These are phyloP conservation scores for Nasua narica DNA, from an alignment of 2,797 vertebrate genomes.

Conservation along the genomic window DNA sequence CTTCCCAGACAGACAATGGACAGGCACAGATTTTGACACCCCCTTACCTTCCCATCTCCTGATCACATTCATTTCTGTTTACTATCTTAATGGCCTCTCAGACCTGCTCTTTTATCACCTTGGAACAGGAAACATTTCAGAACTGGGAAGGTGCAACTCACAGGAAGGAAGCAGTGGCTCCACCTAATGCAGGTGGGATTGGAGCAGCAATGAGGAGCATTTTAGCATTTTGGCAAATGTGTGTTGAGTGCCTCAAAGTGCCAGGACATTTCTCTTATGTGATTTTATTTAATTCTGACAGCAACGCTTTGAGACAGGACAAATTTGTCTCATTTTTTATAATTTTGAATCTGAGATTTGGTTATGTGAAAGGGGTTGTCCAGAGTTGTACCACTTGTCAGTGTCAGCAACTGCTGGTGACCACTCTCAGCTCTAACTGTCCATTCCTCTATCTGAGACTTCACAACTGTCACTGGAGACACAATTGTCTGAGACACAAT, in stretches of 20 bases:
- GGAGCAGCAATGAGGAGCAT: not conserved
- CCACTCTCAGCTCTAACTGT: not conserved
- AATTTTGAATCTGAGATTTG: not conserved
- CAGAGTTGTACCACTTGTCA: not conserved
- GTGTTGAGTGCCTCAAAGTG: not conserved
- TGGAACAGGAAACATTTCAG: not conserved
- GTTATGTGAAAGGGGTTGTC: not conserved
- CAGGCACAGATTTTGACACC: not conserved
- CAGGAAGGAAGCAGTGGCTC: not conserved
- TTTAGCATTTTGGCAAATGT: not conserved
- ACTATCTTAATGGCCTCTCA: not conserved
- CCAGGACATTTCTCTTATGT: not conserved
- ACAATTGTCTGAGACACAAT: not conserved
- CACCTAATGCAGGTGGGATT: not conserved
- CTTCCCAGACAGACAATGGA: not conserved
- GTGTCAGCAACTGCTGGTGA: not conserved
- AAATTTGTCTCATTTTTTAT: not conserved
- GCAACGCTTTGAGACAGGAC: not conserved
- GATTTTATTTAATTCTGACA: not conserved
- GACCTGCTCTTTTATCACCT: not conserved
- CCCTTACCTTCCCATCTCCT: accelerated
- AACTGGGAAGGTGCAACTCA: not conserved
- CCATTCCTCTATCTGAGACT: not conserved
- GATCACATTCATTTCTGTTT: not conserved
- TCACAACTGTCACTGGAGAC: not conserved